A percentile compares a stretch with the other conserved stretches of the same genome.
Evolutionary conservation across 2,113 vertebrate species (phyloP).

Genomic region (Ascaphus truei): DNA sequence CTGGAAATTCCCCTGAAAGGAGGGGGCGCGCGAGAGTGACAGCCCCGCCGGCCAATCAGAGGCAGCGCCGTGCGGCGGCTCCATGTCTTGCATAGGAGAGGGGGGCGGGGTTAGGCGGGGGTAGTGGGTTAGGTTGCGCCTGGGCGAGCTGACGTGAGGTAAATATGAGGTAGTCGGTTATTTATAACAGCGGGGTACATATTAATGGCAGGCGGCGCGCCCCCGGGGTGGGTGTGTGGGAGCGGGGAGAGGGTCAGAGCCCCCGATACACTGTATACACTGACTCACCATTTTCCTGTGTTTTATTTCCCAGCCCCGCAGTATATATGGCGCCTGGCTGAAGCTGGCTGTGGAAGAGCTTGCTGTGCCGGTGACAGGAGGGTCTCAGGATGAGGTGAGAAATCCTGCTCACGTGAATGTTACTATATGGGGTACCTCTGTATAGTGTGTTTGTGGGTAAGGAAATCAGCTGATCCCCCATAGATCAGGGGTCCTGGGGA

Average conservation of each 20-base stretch:
- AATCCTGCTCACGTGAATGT: no score
- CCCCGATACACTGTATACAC: background rate
- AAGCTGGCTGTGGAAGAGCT: no score
- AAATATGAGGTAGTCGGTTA: conserved; percentile 9
- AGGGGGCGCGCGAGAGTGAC: background rate
- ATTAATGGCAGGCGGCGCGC: background rate
- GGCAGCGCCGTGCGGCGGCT: background rate
- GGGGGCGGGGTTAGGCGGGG: background rate
- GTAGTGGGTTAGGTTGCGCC: background rate
- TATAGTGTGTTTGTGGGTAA: no score
- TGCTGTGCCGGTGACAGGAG: no score
- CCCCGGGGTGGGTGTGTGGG: background rate
- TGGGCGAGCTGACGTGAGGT: background rate
- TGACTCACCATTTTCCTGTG: no score
- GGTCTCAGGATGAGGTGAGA: no score
- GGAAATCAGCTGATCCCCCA: no score
- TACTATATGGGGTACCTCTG: no score
- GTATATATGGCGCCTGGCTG: background rate
- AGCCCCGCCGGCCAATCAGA: background rate
- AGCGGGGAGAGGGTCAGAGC: background rate
- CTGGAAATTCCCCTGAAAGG: background rate
- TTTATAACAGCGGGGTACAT: background rate
- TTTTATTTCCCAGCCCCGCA: background rate
- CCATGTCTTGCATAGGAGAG: background rate
- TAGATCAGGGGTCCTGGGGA: no score